Evolutionary conservation across 2,888 invertebrate species (phyloP).

Genomic region (Noctuana brunneofusca): DNA sequence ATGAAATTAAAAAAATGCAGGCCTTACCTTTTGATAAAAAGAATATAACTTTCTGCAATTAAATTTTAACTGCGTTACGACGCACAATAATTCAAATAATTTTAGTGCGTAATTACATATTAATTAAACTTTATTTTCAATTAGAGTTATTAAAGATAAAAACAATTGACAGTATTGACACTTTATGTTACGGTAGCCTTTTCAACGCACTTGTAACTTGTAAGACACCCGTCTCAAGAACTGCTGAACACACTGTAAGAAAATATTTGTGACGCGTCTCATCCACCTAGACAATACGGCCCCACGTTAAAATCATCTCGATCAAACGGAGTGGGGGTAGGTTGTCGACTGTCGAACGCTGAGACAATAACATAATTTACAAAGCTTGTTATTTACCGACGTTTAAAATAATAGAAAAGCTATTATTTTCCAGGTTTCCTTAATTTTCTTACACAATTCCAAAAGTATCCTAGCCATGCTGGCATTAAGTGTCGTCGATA

Average conservation of each 20-base stretch:
- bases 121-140: no score
- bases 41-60: no score
- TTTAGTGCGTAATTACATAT: no score
- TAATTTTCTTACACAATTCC: no score
- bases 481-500: no score
- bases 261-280: conserved; percentile 42
- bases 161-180: no score
- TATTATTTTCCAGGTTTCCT: conserved; percentile 26
- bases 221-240: conserved; percentile 34
- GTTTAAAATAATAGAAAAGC: not conserved
- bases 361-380: conserved; percentile 14
- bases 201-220: conserved; percentile 24
- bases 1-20: no score
- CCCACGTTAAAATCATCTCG: conserved; percentile 36
- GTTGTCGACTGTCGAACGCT: conserved; percentile 41
- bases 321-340: conserved; percentile 44
- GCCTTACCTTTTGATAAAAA: no score
- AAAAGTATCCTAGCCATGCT: no score
- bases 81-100: no score
- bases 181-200: not conserved
- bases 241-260: conserved; percentile 43
- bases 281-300: conserved; percentile 41
- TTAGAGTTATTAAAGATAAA: no score
- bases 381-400: not conserved
- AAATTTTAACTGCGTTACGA: no score